These are phyloP conservation scores for Orussus abietinus DNA, from an alignment of 1,140 invertebrate species.

Conservation along the genomic window DNA sequence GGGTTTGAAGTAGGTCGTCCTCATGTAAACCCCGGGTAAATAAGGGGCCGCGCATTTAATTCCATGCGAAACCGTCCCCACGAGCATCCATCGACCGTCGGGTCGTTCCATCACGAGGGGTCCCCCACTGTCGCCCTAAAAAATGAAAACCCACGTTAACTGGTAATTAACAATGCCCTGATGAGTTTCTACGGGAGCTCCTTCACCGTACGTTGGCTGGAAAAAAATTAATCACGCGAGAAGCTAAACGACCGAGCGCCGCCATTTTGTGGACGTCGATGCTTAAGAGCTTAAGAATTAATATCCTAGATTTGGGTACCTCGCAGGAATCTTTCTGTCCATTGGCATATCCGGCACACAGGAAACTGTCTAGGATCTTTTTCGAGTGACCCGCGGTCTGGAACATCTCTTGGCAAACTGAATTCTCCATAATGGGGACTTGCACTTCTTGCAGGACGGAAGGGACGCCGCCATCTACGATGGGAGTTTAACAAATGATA, in stretches of 20 bases:
- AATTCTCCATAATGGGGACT: conserved; percentile 87
- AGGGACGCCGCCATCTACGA: conserved; percentile 77
- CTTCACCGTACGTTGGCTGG: no score
- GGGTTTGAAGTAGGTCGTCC: conserved; percentile 85
- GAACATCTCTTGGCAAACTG: conserved; percentile 92
- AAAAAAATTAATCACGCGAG: no score
- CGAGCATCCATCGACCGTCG: conserved; percentile 83
- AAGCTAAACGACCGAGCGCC: no score
- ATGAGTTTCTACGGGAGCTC: no score
- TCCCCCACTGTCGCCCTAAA: conserved; percentile 89
- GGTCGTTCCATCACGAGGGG: conserved; percentile 79
- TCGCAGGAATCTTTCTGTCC: conserved; percentile 93
- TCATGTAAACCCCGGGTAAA: conserved; percentile 88
- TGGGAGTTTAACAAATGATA: conserved; percentile 7
- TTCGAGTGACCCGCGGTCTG: conserved; percentile 83
- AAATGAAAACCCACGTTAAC: no score
- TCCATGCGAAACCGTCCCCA: conserved; percentile 92
- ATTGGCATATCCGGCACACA: conserved; percentile 91
- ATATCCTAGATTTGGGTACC: conserved; percentile 62
- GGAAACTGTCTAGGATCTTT: conserved; percentile 80
- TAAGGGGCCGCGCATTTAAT: conserved; percentile 91
- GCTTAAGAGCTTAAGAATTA: no score
- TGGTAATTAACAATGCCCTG: no score
- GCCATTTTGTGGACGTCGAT: no score
- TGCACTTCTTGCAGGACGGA: conserved; percentile 87